Conservation (phyloP, 2,113 vertebrate genomes). For the Daubentonia madagascariensis region DNA sequence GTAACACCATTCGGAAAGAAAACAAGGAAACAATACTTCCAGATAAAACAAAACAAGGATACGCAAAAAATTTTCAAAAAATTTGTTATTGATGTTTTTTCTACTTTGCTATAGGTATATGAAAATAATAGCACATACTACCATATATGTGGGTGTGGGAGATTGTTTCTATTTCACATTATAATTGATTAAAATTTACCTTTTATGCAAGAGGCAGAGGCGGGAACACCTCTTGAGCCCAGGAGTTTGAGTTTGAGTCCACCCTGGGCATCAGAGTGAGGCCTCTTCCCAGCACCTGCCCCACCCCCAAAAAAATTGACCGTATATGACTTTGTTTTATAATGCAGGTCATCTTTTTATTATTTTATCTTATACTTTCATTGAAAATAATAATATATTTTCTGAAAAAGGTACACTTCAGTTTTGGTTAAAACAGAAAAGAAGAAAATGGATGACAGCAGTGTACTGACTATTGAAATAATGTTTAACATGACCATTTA, state of each 20-base stretch:
- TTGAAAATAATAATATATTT: neutral
- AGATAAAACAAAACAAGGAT: neutral
- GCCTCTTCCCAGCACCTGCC: too few relatives aligned
- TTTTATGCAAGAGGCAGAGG: neutral
- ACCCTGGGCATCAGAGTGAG: too few relatives aligned
- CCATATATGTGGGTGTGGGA: too few relatives aligned
- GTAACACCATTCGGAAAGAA: neutral
- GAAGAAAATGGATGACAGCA: neutral
- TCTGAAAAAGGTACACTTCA: neutral
- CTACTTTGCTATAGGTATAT: neutral
- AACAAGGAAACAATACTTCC: neutral
- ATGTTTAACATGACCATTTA: neutral
- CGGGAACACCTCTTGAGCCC: too few relatives aligned
- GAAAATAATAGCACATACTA: neutral
- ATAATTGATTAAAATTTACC: neutral
- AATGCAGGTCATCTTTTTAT: neutral
- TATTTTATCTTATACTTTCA: neutral
- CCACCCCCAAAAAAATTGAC: neutral
- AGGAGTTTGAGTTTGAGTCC: neutral
- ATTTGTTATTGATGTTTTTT: neutral
- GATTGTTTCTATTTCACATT: neutral
- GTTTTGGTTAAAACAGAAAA: neutral
- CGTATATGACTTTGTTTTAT: neutral
- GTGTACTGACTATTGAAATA: neutral
- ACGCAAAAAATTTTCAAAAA: neutral